Base-by-base conservation (phyloP, 2,113 vertebrate genomes). In the Caloenas nicobarica region DNA sequence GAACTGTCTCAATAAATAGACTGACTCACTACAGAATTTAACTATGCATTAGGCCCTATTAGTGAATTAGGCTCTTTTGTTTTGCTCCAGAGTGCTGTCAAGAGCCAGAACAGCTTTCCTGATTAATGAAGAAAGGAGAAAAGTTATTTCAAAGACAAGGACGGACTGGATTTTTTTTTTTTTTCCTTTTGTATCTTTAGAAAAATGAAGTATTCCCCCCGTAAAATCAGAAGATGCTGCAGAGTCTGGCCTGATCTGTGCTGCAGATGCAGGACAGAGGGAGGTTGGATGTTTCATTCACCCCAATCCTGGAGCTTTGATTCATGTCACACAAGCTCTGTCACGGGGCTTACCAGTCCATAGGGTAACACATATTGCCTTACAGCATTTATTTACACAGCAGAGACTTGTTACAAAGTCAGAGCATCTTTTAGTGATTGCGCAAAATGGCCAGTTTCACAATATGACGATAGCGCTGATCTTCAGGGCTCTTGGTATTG, bases 11-110 rank as follows among this genome's bases (percentile, higher is more conserved):
- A 93, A 96, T 97, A 97, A 97, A 97, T 96, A 96, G 95, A 92
- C 91, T 97, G 97, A 97, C 96, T 97, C 97, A 97, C 80, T 76
- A 94, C 91, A 95, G 88, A 96, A 96, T 95, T 96, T 96, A 95
- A 96, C 96, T 91, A 64, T 81, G 88, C 96, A 92, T 96, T 96
- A 95, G 92, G 81, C 56, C 88, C 91, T 78, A 69, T 85, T 91
- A 78, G 88, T 79, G 96, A 98, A 97, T 97, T 91, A 95, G 89
- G 70, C 77, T 66, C 85, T 97, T 97, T 95, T 96, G 95, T 96
- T 95, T 96, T 94, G 73, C 71, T 96, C 94, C 90, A 82, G 82
- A 96, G 81, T 76, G 70, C 95, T 93, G 61, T 94, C 92, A 93
- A 72, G 86, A 96, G 88, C 86, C 68, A 46, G 71, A 94, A 61